Base-by-base conservation (phyloP, 2,113 vertebrate species). In the Cyanoramphus novaezelandiae region DNA sequence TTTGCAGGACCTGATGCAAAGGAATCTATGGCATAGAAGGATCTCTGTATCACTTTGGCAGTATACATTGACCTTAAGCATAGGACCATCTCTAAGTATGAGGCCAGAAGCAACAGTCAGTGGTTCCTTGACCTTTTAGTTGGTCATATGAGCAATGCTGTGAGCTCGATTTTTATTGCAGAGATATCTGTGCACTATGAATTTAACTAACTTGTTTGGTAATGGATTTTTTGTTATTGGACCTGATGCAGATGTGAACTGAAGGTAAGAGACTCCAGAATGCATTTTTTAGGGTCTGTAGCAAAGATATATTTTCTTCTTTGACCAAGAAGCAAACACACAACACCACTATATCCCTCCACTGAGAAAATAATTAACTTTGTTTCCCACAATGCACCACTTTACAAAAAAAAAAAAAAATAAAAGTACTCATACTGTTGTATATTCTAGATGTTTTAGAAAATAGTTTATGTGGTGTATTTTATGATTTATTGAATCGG, bases 341-440 rank as follows among this genome's bases (percentile, higher is more conserved):
- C 59, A 46, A 11, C 5, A 65, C 20, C 3, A 67, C 62, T 69
- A 81, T 87, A 31, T 35, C 9, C 18, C 20, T 50, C 67, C 9
- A 46, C 31, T 37, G 31, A 63, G 10, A 55, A 78, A 75, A 72
- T 7, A n/a, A 46, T 60, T 64, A 21, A 20, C 2, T 5, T 50
- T 39, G 47, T 3, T 2, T 2, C 7, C 2, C 5, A 29, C 17
- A 70, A 5, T 43, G 6, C 14, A 49, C 3, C 4, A 1, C 9
- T 43, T 81, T 15, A 46, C 9, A 47, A 86, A 67, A 94, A 59
- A n/a, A 57, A 57, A 57, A 53, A 33, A 8, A 13, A 20, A 50
- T 43, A 39, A 19, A 9, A 37, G 4, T 15, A 47, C 9, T 60
- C 44, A 21, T 39, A 24, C 1, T 43, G 11, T 33, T 68, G 5